These are phyloP conservation scores for Solenodon paradoxus DNA, from an alignment of 2,113 vertebrate species.

Conservation along the genomic window DNA sequence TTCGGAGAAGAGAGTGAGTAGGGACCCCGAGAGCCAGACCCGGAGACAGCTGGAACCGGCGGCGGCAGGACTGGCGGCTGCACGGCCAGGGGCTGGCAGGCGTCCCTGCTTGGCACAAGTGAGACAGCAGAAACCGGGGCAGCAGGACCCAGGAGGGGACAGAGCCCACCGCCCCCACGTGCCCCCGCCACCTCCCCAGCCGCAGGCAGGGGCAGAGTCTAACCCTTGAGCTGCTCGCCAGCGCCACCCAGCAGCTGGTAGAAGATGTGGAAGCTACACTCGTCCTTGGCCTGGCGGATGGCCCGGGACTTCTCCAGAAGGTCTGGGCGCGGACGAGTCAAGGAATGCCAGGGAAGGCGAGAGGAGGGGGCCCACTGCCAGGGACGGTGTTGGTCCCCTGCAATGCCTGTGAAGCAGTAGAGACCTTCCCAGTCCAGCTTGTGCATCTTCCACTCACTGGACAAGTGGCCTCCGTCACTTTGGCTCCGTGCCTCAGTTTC, in stretches of 20 bases:
- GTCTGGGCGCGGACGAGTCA: constrained; percentile 81
- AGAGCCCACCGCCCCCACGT: background rate
- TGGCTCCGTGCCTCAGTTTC: background rate
- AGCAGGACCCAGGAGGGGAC: fast-evolving
- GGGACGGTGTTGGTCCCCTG: fast-evolving
- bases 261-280: constrained; percentile 93
- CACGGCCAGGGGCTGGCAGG: background rate
- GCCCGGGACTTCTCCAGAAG: constrained; percentile 93
- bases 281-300: constrained; percentile 93
- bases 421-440: background rate
- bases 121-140: too few relatives aligned
- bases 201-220: too few relatives aligned
- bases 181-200: too few relatives aligned
- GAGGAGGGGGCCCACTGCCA: background rate
- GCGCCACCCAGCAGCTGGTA: constrained; percentile 91
- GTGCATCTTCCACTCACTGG: background rate
- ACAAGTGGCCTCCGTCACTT: background rate
- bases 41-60: background rate
- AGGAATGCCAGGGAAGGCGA: constrained; percentile 16
- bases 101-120: background rate
- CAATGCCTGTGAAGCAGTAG: background rate
- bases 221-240: constrained; percentile 86
- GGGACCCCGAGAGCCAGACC: background rate
- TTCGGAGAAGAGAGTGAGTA: background rate
- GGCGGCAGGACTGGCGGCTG: background rate